Evolutionary conservation across 2,888 invertebrate species (phyloP).

Genomic region (Zygaena filipendulae): DNA sequence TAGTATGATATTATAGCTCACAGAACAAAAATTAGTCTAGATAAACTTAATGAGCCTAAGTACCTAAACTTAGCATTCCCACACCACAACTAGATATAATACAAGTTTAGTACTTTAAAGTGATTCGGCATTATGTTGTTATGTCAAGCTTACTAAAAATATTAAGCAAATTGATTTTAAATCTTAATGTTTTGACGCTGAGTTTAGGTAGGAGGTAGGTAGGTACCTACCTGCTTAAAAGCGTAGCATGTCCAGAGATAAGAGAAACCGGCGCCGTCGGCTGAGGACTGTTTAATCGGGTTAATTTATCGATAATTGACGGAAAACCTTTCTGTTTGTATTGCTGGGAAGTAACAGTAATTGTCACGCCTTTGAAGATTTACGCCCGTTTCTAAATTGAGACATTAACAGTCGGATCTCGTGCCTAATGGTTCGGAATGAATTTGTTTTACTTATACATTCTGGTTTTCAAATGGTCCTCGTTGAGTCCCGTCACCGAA

Average conservation of each 20-base stretch:
- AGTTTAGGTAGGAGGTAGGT: conserved; percentile 41
- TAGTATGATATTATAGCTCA: too few species aligned
- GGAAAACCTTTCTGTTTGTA: conserved; percentile 68
- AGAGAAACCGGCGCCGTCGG: conserved; percentile 60
- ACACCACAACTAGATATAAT: too few species aligned
- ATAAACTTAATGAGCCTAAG: too few species aligned
- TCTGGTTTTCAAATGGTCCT: conserved; percentile 50
- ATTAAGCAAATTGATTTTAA: conserved; percentile 60
- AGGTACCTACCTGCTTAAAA: conserved; percentile 64
- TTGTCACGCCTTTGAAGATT: conserved; percentile 70
- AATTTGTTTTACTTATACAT: conserved; percentile 62
- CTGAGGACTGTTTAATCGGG: conserved; percentile 61
- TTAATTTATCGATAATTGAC: conserved; percentile 70
- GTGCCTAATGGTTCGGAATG: conserved; percentile 68
- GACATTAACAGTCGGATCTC: conserved; percentile 67
- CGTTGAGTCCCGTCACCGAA: conserved; percentile 27
- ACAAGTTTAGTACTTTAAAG: too few species aligned
- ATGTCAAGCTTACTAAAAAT: too few species aligned
- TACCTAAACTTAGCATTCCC: too few species aligned
- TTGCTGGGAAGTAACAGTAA: conserved; percentile 67
- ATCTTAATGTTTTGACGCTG: conserved; percentile 42
- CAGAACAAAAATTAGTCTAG: too few species aligned
- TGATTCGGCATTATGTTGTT: too few species aligned
- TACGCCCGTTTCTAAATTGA: conserved; percentile 68
- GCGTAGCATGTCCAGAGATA: conserved; percentile 64